Evolutionary conservation across 2,888 invertebrate species (phyloP).

Genomic region (Epiblema foenella): DNA sequence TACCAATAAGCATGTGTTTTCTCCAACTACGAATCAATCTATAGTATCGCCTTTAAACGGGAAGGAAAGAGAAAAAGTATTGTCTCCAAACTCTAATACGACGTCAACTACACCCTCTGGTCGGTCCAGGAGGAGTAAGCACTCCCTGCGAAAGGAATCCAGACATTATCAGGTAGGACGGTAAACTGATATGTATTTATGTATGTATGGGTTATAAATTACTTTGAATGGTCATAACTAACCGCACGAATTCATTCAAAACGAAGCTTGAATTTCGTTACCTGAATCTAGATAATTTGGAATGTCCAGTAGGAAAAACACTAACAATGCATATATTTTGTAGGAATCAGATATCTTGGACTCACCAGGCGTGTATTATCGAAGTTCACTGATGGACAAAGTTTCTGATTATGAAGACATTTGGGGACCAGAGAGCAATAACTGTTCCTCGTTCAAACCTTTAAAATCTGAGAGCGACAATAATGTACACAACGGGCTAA

Average conservation of each 20-base stretch:
- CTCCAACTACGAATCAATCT: slow-evolving; percentile 79
- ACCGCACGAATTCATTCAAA: slow-evolving; percentile 59
- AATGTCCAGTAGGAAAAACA: background rate
- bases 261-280: slow-evolving; percentile 15
- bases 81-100: slow-evolving; percentile 79
- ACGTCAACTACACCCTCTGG: slow-evolving; percentile 84
- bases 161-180: slow-evolving; percentile 88
- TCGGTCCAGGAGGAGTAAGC: slow-evolving; percentile 84
- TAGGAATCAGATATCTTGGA: slow-evolving; percentile 93
- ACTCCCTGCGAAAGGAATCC: slow-evolving; percentile 87
- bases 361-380: slow-evolving; percentile 92
- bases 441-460: slow-evolving; percentile 80
- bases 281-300: background rate
- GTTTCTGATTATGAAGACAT: slow-evolving; percentile 98
- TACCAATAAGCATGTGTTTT: slow-evolving; percentile 78
- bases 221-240: slow-evolving; percentile 59
- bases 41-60: slow-evolving; percentile 74
- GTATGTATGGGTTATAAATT: slow-evolving; percentile 49
- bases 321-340: slow-evolving; percentile 43
- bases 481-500: slow-evolving; percentile 77
- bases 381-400: slow-evolving; percentile 95
- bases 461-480: slow-evolving; percentile 72
- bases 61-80: slow-evolving; percentile 74
- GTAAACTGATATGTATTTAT: slow-evolving; percentile 46
- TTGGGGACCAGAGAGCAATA: slow-evolving; percentile 89